A percentile compares a stretch with the other conserved stretches of the same genome.
phyloP scores from a whole-genome alignment of 2,797 vertebrate species.

The Spinus pinus region DNA sequence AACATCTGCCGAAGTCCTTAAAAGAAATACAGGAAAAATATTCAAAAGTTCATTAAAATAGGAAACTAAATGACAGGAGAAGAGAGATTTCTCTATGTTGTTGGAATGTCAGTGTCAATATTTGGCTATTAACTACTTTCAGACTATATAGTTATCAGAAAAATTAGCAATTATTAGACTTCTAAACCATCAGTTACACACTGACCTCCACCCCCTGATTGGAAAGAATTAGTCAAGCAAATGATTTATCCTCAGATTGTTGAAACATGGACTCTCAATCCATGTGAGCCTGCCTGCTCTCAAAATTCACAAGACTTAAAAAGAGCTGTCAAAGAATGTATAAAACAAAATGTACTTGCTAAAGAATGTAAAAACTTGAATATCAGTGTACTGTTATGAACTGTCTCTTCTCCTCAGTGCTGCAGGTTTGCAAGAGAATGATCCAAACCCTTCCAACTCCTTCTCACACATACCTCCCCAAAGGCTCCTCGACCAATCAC shows the following conservation, averaged over 20 bases:
- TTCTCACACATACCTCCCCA: constrained; percentile 86
- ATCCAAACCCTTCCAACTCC: neutral
- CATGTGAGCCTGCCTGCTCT: neutral
- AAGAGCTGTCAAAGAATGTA: neutral
- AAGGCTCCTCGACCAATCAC: constrained; percentile 98
- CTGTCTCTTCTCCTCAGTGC: neutral
- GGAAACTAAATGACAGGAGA: neutral
- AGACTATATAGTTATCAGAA: neutral
- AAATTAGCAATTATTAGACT: neutral
- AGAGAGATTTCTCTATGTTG: neutral
- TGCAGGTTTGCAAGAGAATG: neutral
- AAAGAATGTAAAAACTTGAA: neutral
- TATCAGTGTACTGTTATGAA: neutral
- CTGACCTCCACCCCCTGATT: neutral
- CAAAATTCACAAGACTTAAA: neutral
- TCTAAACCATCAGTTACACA: neutral
- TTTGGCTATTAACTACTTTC: neutral
- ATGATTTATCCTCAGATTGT: neutral
- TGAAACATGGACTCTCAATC: neutral
- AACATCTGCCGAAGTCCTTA: neutral
- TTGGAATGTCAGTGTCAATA: neutral
- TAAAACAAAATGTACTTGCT: neutral
- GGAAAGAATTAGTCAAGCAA: neutral
- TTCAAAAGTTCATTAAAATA: neutral
- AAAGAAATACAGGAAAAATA: neutral